Conservation (phyloP, 1,140 invertebrate species). For the Drosophila obscura region DNA sequence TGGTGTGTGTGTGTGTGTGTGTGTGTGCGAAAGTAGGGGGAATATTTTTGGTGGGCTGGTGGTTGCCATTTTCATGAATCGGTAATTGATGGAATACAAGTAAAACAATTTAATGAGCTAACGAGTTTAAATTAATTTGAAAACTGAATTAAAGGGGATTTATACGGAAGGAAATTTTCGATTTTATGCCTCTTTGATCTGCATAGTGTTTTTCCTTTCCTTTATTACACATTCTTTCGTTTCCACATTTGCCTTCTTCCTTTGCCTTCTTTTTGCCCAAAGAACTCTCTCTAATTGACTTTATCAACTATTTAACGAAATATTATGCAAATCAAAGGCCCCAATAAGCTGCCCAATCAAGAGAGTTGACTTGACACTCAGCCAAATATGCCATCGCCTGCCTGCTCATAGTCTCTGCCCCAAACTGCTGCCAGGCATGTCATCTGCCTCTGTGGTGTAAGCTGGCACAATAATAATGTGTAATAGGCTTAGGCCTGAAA, state of each 20-base stretch:
- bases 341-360: constrained; percentile 32
- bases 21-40: not conserved
- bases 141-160: not conserved
- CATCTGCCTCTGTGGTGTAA: constrained; percentile 63
- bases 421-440: constrained; percentile 50
- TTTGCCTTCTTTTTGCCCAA: not conserved
- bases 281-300: constrained; percentile 20
- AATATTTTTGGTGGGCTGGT: not conserved
- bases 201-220: too few species aligned
- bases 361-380: constrained; percentile 26
- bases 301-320: constrained; percentile 43
- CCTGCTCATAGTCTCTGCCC: not conserved
- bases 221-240: too few species aligned
- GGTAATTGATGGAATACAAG: not conserved
- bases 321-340: constrained; percentile 65
- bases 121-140: not conserved
- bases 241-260: not conserved
- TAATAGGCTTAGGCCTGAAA: constrained; percentile 80
- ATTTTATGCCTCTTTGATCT: too few species aligned
- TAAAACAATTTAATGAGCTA: constrained; percentile 29
- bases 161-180: not conserved
- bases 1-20: not conserved
- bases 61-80: constrained; percentile 40
- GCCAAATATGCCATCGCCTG: constrained; percentile 1
- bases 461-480: constrained; percentile 80